phyloP scores from a whole-genome alignment of 2,797 vertebrate genomes.

The Brotogeris chrysoptera region DNA sequence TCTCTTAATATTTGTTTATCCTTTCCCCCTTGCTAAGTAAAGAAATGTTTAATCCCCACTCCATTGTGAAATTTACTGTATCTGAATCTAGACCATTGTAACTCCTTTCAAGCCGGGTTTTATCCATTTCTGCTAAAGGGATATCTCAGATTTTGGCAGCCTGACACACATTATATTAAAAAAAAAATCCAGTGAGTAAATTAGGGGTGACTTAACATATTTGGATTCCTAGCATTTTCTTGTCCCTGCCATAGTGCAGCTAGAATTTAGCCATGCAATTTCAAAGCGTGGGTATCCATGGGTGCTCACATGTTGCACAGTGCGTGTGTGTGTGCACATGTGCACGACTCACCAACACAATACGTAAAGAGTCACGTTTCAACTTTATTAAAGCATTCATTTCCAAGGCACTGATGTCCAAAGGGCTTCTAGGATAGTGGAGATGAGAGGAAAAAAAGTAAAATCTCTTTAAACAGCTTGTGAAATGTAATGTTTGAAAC shows the following conservation, averaged over 20 bases:
- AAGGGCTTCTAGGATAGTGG: constrained; percentile 61
- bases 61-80: constrained; percentile 13
- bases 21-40: constrained; percentile 2
- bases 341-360: background rate
- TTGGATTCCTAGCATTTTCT: background rate
- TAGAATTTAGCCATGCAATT: background rate
- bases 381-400: constrained; percentile 55
- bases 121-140: background rate
- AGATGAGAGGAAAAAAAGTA: constrained; percentile 56
- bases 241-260: background rate
- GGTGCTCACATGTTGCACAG: rapidly evolving
- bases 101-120: constrained; percentile 1
- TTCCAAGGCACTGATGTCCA: constrained; percentile 63
- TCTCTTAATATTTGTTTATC: constrained; percentile 21
- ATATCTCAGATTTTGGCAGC: background rate
- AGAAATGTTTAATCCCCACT: constrained; percentile 5
- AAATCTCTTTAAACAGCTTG: constrained; percentile 78
- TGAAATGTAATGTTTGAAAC: constrained; percentile 84
- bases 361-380: constrained; percentile 19
- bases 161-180: background rate
- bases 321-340: rapidly evolving
- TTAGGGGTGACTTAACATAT: background rate
- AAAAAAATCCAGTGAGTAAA: background rate
- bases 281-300: background rate
- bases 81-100: background rate